Evolutionary conservation across 2,113 vertebrate species (phyloP), one percentile per base, ranked within the genome.

Genomic region (Macrotus californicus): DNA sequence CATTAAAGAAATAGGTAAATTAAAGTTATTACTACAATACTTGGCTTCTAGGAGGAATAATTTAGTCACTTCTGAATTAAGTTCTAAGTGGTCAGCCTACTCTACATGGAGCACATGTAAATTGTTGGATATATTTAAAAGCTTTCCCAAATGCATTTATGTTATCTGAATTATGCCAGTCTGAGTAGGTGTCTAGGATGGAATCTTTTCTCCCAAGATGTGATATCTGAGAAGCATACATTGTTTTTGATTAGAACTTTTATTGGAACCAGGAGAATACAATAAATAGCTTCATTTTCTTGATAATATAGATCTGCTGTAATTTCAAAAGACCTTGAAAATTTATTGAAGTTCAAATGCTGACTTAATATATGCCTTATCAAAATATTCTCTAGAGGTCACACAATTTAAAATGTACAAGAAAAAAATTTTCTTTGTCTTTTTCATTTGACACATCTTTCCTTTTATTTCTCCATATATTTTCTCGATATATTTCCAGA

Each of bases 31-130:
- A 84, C 34, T 39, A 61, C 26, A 61, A 61, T 61, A 7, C 18
- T 70, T 70, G 72, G 72, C 24, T 95, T 88, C 75, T 82, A 73
- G 72, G 56, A 94, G 41, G 19, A 90, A 88, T 46, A 70, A 88
- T 92, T 92, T 72, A 84, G 72, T 85, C 56, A 43, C 67, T 90
- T 96, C 82, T 46, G 76, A 93, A 82, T 92, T 81, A 94, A 84
- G 67, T 85, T 96, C 36, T 82, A 94, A 88, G 67, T 73, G 91
- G 67, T 61, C 94, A 86, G 43, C 18, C 48, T 67, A 52, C 22
- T 34, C 19, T 22, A 81, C 46, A 59, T 79, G 34, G 46, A 85
- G 52, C 72, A 31, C 29, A 24, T 43, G 16, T n/a, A 75, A 82
- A 39, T 34, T 79, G 34, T 39, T 81, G 87, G 46, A 43, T 48